Base-by-base conservation (phyloP, 2,113 vertebrate genomes). In the Pyxicephalus adspersus region DNA sequence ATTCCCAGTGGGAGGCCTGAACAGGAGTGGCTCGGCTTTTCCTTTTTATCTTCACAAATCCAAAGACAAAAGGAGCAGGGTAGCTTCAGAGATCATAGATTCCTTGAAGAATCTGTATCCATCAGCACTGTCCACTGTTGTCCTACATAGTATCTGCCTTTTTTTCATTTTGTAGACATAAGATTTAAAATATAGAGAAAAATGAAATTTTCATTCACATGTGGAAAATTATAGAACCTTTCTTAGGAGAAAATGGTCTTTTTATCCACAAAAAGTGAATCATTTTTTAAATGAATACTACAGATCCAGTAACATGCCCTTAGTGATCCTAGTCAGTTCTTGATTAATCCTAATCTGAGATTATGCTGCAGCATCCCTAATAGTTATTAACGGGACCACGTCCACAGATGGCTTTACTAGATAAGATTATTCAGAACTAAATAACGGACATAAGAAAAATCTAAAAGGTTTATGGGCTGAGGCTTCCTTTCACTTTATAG, bases 261-360 rank as follows among this genome's bases (percentile, higher is more conserved):
- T 16, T 55, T 19, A 34, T 15, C 31, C 11, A 22, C 13, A 2
- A 58, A 16, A 57, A 54, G 3, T 50, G 9, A 1, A 64, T 45
- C 5, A 2, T 45, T 13, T 3, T 25, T 23, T 61, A 2, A 26
- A 11, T 13, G 2, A 22, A 1, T 25, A 31, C 54, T 57, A 34
- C 11, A 9, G 20, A 13, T 55, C 55, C 8, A 22, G 6, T 8
- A 31, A 22, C 58, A 60, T 18, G 52, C 60, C 8, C 22, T 17
- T 86, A 80, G 87, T 84, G 82, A 83, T 84, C 61, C 78, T 75
- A 20, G 83, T 58, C 38, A 85, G 83, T 86, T 23, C 85, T 83
- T 85, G 83, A 87, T 88, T 95, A 95, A 95, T 93, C 91, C 84
- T 93, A 93, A 95, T 95, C 92, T 93, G 92, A 63, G 94, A 95